Base-by-base conservation (phyloP, 2,888 invertebrate genomes). In the Phorcus lineatus region DNA sequence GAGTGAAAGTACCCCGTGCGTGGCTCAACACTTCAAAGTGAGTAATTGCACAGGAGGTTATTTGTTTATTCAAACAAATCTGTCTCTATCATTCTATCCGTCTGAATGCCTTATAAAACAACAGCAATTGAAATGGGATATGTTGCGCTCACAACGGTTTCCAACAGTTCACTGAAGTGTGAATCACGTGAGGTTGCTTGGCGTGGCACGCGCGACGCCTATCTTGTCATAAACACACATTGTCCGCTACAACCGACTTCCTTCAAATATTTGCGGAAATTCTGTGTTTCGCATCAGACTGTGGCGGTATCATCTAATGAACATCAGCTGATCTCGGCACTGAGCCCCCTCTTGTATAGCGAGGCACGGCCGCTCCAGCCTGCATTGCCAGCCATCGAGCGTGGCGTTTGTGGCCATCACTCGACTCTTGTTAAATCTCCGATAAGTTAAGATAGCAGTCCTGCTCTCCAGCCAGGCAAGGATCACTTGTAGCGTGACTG, bases 361-460 rank as follows among this genome's bases (percentile, higher is more conserved):
- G 22, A 4, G 11, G 67, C 70, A 13, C 19, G 70, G 36, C 70
- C 3, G 17, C 28, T 19, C 70, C 17, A 19, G 28, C 40, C 36
- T n/a, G 24, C 62, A 28, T n/a, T 28, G 28, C 36, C 70, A 36
- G 31, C 36, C 70, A 70, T 31, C 70, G 70, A 70, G 36, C 31
- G 70, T 40, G 40, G 70, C n/a, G 40, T 70, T 70, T 36, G 36
- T 70, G 36, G 36, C 40, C 70, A 70, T 36, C 70, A 36, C 70
- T 70, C 70, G 36, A n/a, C 70, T 36, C 62, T 70, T 70, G 70
- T 70, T 70, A 70, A 70, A 70, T 36, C 70, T 70, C 36, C 70
- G 70, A 70, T 70, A 70, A 31, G 70, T 70, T 70, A 40, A 70
- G 70, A 40, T 70, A 70, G 36, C 70, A 36, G 36, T 31, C 70